phyloP scores from a whole-genome alignment of 2,113 vertebrate genomes.

The Tragulus kanchil region DNA sequence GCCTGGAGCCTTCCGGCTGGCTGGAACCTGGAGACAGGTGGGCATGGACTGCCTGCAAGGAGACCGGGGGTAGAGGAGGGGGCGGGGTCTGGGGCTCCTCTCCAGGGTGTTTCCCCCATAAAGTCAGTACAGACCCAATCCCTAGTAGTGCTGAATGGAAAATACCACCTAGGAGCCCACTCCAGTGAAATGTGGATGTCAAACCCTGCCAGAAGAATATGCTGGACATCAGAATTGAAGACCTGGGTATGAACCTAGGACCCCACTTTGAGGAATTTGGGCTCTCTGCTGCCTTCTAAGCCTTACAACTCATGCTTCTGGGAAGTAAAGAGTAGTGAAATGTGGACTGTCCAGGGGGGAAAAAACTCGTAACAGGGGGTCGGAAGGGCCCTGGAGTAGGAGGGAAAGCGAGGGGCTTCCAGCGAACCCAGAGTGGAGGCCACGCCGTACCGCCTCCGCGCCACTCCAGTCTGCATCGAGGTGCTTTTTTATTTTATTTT shows the following conservation, averaged over 20 bases:
- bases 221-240: background rate
- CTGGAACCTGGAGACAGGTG: slow-evolving; percentile 40
- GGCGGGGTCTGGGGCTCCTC: too few relatives aligned
- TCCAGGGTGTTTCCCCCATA: background rate
- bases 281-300: background rate
- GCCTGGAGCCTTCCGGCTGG: background rate
- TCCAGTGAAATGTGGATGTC: background rate
- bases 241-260: background rate
- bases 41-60: background rate
- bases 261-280: background rate
- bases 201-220: background rate
- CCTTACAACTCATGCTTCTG: background rate
- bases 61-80: background rate
- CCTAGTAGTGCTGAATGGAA: background rate
- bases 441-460: background rate
- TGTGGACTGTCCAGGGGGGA: too few relatives aligned
- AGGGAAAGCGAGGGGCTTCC: background rate
- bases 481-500: background rate
- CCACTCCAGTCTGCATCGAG: background rate
- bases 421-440: background rate
- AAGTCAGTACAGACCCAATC: background rate
- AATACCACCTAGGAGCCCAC: background rate
- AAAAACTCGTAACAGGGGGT: too few relatives aligned
- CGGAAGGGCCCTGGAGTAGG: background rate
- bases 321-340: background rate